Conservation (phyloP, 2,888 invertebrate genomes). For the Linnaemya tessellans region DNA sequence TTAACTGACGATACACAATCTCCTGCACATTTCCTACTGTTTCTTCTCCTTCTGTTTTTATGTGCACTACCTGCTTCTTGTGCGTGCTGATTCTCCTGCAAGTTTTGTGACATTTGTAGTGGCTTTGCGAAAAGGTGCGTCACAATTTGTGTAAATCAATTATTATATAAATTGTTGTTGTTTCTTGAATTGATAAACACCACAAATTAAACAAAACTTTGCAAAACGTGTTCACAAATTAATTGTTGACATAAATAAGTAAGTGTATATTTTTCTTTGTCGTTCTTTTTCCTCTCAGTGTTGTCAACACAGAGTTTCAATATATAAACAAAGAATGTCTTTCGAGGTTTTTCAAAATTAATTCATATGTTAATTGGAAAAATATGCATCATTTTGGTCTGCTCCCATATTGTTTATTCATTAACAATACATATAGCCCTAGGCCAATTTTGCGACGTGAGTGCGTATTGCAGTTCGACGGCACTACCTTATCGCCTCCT, state of each 20-base stretch:
- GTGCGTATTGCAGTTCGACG: too few relatives aligned
- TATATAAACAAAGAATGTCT: too few relatives aligned
- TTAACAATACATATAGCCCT: too few relatives aligned
- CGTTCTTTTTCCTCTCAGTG: not conserved
- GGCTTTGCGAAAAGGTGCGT: not conserved
- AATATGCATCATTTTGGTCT: too few relatives aligned
- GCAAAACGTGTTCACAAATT: constrained; percentile 37
- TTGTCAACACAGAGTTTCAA: constrained; percentile 18
- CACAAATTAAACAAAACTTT: not conserved
- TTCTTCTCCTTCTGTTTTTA: constrained; percentile 38
- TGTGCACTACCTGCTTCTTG: constrained; percentile 16
- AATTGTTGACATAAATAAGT: constrained; percentile 19
- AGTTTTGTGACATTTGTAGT: constrained; percentile 39
- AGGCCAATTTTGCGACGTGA: too few relatives aligned
- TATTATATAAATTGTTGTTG: not conserved
- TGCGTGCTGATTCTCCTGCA: not conserved
- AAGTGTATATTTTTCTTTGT: not conserved
- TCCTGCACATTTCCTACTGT: constrained; percentile 11
- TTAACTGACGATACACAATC: not conserved
- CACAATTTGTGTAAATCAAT: not conserved
- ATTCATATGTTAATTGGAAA: too few relatives aligned
- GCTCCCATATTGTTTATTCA: too few relatives aligned
- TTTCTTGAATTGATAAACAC: constrained; percentile 7
- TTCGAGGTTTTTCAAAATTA: too few relatives aligned
- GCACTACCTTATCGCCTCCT: too few relatives aligned